Evolutionary conservation across 2,113 vertebrate species (phyloP), one percentile per base, ranked within the genome.

Genomic region (Tetraodon nigroviridis): DNA sequence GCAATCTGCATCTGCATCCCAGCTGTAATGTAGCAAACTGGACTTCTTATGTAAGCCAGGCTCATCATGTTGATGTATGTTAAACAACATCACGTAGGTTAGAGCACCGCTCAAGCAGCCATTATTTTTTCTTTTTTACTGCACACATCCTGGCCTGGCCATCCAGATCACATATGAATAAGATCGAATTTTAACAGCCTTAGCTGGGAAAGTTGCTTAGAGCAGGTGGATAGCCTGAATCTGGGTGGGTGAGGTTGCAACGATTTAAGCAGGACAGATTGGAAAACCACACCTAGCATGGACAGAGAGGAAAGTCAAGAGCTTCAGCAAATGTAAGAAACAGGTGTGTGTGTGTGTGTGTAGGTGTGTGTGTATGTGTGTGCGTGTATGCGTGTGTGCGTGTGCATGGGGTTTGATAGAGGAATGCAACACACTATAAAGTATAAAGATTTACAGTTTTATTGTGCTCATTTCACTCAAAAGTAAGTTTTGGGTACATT

Each of bases 281-380:
- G 75, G 67, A 86, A 84, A 82, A 79, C 77, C 80, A 74, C 77
- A 75, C 78, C 78, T 74, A 69, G 64, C 40, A 0, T 69, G 76
- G 78, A 77, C 67, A 61, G 45, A 63, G 67, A 75, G 67, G 67
- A 73, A 76, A 67, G 67, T 68, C 52, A 22, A 51, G 65, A 68
- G 76, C 69, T 54, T 37, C 50, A 69, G 27, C 65, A 79, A 74
- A 86, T 82, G 79, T 62, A 56, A 83, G 79, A 84, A 84, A 82
- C 86, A 83, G 84, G 82, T 82, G 80, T 79, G 67, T 61, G 57
- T 16, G 6, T 48, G 21, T 68, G 40, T 57, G 62, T 51, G 65
- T 48, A 58, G 41, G 47, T 27, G 51, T 50, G 22, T 40, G 48
- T 51, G 29, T 41, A 59, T 50, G 47, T 49, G 81, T 79, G 80